Evolutionary conservation across 2,113 vertebrate genomes (phyloP).

Genomic region (Pseudorasbora parva): DNA sequence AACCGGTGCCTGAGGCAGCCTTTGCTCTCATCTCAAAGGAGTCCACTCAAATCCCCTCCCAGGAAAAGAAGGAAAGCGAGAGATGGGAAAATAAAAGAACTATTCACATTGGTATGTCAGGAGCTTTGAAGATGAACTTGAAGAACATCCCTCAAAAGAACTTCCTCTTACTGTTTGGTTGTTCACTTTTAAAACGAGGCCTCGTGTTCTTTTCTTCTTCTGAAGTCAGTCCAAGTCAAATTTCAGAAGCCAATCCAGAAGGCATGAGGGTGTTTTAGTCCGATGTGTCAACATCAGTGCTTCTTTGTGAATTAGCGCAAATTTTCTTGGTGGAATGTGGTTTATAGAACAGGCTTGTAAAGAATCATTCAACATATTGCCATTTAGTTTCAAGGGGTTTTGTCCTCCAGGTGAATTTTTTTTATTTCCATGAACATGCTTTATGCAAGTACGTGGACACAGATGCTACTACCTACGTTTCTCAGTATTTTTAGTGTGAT

Average conservation of each 20-base stretch:
- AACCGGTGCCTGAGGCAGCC: constrained; percentile 32
- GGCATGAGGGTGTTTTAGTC: not conserved
- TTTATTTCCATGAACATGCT: too few relatives aligned
- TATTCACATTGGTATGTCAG: constrained; percentile 36
- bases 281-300: constrained; percentile 32
- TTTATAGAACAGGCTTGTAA: not conserved
- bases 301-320: not conserved
- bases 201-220: not conserved
- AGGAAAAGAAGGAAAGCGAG: constrained; percentile 17
- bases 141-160: constrained; percentile 29
- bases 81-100: constrained; percentile 37
- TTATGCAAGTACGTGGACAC: too few relatives aligned
- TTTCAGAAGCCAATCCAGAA: constrained; percentile 43
- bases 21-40: constrained; percentile 17
- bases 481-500: not conserved
- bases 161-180: constrained; percentile 29
- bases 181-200: constrained; percentile 2
- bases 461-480: not conserved
- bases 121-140: constrained; percentile 42
- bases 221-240: constrained; percentile 41
- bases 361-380: constrained; percentile 8
- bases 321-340: not conserved
- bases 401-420: too few relatives aligned
- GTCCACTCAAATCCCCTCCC: constrained; percentile 34
- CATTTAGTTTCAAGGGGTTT: too few relatives aligned